Base-by-base conservation (phyloP, 2,797 vertebrate genomes). In the Adelosebastes latens region DNA sequence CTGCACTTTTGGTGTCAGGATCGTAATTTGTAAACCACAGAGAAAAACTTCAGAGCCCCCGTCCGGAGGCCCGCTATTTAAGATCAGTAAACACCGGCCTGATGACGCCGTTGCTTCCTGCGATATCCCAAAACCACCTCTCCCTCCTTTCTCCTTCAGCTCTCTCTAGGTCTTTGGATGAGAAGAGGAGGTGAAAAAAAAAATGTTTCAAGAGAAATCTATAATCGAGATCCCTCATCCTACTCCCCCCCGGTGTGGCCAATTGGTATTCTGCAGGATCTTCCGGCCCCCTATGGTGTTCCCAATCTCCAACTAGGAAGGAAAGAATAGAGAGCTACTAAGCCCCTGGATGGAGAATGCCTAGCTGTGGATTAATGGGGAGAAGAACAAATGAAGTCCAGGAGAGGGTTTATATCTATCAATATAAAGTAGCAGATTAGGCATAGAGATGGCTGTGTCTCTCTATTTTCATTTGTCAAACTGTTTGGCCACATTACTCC, bases 241-340 rank as follows among this genome's bases (percentile, higher is more conserved):
- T 78, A 77, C 93, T 88, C 94, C 92, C 94, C 94, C 95, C 93
- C 22, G 88, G 93, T 94, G 95, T 92, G 93, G 92, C 93, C 96
- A 95, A 95, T 96, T 96, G 95, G 95, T 96, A 96, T 96, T 96
- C 96, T 81, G 88, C 89, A 90, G 94, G 89, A 94, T 95, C 93
- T 84, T 86, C 85, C 36, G 93, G 83, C 94, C 95, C 94, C 95
- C 94, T 94, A 93, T 91, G 91, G 96, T 80, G 93, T 94, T 94
- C 89, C 93, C 94, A 94, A 96, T 96, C 94, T 96, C 91, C 94
- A 94, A 92, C 94, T 89, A 94, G 94, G 94, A 95, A 94, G 87
- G 92, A 94, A 92, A 93, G 94, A 95, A 95, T 94, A 92, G 94
- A 92, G 91, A 89, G 87, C 90, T 81, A 79, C 93, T 94, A 96